phyloP scores from a whole-genome alignment of 2,797 vertebrate species.

The Potorous gilbertii region DNA sequence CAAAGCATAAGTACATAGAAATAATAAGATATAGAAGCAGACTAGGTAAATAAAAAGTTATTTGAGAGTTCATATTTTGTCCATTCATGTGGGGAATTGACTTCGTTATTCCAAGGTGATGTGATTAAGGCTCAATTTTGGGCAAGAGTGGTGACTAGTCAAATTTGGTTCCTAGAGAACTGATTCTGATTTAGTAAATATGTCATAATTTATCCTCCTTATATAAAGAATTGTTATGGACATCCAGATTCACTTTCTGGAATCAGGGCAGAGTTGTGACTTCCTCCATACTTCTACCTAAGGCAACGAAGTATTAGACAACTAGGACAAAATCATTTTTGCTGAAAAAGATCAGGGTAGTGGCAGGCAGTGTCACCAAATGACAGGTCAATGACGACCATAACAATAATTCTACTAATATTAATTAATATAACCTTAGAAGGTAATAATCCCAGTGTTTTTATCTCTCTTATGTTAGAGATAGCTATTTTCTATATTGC shows the following conservation, averaged over 20 bases:
- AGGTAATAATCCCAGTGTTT: not conserved
- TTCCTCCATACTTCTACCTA: not conserved
- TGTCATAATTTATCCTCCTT: too few species aligned
- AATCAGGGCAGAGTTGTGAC: too few species aligned
- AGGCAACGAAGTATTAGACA: not conserved
- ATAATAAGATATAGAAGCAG: conserved; percentile 24
- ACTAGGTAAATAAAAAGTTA: not conserved
- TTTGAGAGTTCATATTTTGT: not conserved
- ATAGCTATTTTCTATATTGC: not conserved
- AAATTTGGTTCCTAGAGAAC: not conserved
- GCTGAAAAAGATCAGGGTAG: too few species aligned
- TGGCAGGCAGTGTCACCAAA: too few species aligned
- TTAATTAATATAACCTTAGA: conserved; percentile 3
- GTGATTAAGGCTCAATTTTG: not conserved
- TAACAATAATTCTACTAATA: not conserved
- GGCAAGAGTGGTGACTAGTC: not conserved
- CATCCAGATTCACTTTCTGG: too few species aligned
- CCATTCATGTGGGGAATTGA: not conserved
- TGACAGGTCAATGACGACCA: not conserved
- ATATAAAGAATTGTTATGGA: too few species aligned
- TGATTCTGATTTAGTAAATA: not conserved
- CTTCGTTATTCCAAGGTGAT: too few species aligned
- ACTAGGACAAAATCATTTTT: not conserved
- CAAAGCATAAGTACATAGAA: not conserved
- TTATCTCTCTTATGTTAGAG: conserved; percentile 10